These are phyloP conservation scores for Oceanodroma tethys DNA, from an alignment of 2,113 vertebrate species.

Conservation along the genomic window DNA sequence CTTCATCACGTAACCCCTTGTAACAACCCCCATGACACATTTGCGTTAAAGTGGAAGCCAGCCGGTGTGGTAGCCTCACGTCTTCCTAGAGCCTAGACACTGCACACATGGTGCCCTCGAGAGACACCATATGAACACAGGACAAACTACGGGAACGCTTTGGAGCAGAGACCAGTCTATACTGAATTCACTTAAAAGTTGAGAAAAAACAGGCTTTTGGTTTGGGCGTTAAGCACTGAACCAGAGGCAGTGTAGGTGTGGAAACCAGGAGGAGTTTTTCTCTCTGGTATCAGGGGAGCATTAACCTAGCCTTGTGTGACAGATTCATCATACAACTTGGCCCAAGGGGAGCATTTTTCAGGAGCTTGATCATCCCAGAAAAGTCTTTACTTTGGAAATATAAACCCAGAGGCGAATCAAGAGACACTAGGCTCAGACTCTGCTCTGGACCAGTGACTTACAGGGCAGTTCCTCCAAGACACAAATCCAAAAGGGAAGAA, in stretches of 20 bases:
- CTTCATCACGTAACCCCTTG: not conserved
- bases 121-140: not conserved
- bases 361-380: not conserved
- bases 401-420: not conserved
- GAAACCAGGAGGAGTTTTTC: not conserved
- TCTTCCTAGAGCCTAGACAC: not conserved
- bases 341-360: not conserved
- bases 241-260: not conserved
- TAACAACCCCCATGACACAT: not conserved
- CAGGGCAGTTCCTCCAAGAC: not conserved
- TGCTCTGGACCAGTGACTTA: not conserved
- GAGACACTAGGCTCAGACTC: not conserved
- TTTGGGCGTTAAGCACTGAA: not conserved
- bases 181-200: not conserved
- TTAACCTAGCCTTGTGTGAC: not conserved
- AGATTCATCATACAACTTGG: not conserved
- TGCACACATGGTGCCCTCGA: not conserved
- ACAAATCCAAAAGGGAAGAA: not conserved
- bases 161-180: not conserved
- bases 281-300: not conserved
- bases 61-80: not conserved
- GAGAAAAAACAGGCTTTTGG: not conserved
- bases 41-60: not conserved
- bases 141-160: not conserved
- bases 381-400: not conserved